Conservation (phyloP, 2,888 invertebrate species). For the Eupithecia inturbata region DNA sequence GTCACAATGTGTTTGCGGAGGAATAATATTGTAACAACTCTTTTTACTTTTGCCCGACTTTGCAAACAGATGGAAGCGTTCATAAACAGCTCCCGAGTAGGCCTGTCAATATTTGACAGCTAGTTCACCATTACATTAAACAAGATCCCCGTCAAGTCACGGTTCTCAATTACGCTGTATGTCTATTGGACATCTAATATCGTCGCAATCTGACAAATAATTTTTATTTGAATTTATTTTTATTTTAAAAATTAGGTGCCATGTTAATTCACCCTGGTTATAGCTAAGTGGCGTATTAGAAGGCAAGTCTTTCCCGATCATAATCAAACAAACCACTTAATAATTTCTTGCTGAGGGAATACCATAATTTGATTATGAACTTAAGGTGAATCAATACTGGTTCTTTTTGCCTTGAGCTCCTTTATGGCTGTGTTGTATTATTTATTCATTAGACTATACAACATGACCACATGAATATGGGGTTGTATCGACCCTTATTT, state of each 20-base stretch:
- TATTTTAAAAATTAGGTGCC: too few species aligned
- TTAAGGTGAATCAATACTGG: not conserved
- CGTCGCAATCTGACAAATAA: too few species aligned
- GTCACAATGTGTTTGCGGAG: slow-evolving; percentile 29
- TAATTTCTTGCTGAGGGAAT: not conserved
- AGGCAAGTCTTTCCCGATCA: not conserved
- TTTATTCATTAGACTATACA: slow-evolving; percentile 30
- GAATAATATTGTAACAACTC: slow-evolving; percentile 18
- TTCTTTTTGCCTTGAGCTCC: not conserved
- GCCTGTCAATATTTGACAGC: slow-evolving; percentile 9
- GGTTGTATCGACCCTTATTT: slow-evolving; percentile 19
- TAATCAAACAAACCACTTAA: not conserved
- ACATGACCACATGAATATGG: slow-evolving; percentile 20
- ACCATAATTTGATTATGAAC: not conserved
- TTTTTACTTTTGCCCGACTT: slow-evolving; percentile 1
- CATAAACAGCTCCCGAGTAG: slow-evolving; percentile 13
- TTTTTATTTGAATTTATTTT: too few species aligned
- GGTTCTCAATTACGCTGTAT: too few species aligned
- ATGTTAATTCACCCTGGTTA: too few species aligned
- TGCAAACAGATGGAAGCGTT: slow-evolving; percentile 15
- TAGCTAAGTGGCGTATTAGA: too few species aligned
- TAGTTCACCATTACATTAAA: too few species aligned
- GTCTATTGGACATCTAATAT: too few species aligned
- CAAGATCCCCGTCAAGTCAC: too few species aligned
- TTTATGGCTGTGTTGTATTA: slow-evolving; percentile 16